Conservation (phyloP, 1,140 invertebrate genomes). For the Musca vetustissima region DNA sequence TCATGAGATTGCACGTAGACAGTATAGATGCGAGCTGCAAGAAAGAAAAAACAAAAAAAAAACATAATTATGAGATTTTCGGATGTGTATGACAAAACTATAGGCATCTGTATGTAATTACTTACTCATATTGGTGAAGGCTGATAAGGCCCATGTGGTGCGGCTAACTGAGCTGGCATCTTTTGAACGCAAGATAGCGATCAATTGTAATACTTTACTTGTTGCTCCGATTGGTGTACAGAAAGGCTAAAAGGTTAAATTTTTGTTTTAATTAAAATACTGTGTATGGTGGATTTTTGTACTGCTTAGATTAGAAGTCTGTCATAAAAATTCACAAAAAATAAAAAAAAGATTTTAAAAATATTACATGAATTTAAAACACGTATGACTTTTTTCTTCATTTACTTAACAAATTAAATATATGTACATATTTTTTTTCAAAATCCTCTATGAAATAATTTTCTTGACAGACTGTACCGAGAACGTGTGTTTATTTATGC, state of each 20-base stretch:
- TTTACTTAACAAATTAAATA: too few species aligned
- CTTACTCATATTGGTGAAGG: constrained; percentile 71
- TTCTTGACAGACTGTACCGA: too few species aligned
- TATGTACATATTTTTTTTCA: too few species aligned
- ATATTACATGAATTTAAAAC: too few species aligned
- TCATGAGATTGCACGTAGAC: constrained; percentile 69
- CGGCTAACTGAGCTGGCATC: constrained; percentile 68
- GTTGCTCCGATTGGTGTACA: constrained; percentile 71
- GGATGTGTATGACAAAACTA: constrained; percentile 30
- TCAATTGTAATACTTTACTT: constrained; percentile 68
- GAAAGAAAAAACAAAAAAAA: constrained; percentile 52
- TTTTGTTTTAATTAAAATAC: too few species aligned
- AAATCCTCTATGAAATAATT: too few species aligned
- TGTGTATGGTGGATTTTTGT: too few species aligned
- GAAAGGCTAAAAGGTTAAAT: constrained; percentile 60
- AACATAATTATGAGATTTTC: constrained; percentile 16
- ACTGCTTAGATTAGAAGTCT: too few species aligned
- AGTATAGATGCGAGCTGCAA: constrained; percentile 66
- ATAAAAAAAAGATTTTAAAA: too few species aligned
- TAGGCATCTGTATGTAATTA: constrained; percentile 29
- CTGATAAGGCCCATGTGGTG: constrained; percentile 70
- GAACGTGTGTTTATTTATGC: too few species aligned
- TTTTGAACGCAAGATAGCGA: constrained; percentile 65
- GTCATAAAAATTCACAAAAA: too few species aligned
- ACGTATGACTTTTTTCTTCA: too few species aligned